These are phyloP conservation scores for Allobates femoralis DNA, from an alignment of 2,797 vertebrate species.

Conservation along the genomic window DNA sequence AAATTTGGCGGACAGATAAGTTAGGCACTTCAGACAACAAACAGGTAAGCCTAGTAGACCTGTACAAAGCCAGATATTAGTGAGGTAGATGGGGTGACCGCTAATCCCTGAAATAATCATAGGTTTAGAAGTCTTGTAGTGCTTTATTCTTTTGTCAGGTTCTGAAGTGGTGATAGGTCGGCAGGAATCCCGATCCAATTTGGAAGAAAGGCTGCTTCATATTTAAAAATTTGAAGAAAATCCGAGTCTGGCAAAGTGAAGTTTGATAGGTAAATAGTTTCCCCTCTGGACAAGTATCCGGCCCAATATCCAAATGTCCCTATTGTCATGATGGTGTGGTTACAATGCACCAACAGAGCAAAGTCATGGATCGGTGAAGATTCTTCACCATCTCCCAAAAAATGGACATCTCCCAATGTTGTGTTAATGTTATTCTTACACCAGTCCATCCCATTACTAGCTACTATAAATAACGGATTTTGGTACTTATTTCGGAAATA, in stretches of 20 bases:
- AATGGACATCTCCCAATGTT: slow-evolving; percentile 66
- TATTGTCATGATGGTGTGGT: slow-evolving; percentile 72
- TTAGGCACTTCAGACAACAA: no score
- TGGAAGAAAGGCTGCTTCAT: slow-evolving; percentile 66
- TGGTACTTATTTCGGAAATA: slow-evolving; percentile 66
- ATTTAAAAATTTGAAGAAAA: slow-evolving; percentile 65
- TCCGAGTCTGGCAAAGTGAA: slow-evolving; percentile 66
- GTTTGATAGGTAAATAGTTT: slow-evolving; percentile 69
- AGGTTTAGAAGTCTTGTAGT: background rate
- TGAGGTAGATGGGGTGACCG: background rate
- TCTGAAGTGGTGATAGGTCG: slow-evolving; percentile 62
- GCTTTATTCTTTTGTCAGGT: background rate
- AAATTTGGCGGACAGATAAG: no score
- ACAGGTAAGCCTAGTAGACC: no score
- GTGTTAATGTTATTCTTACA: slow-evolving; percentile 63
- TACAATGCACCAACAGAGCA: slow-evolving; percentile 67
- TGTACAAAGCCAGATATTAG: no score
- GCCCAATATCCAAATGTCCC: slow-evolving; percentile 73
- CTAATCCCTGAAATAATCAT: background rate
- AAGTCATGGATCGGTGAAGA: slow-evolving; percentile 20
- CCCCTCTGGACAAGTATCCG: slow-evolving; percentile 66
- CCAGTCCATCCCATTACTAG: slow-evolving; percentile 69
- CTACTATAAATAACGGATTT: slow-evolving; percentile 66
- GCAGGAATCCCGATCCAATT: slow-evolving; percentile 69
- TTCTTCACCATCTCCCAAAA: slow-evolving; percentile 63